Base-by-base conservation (phyloP, 2,113 vertebrate species). In the Psammodynastes pulverulentus region DNA sequence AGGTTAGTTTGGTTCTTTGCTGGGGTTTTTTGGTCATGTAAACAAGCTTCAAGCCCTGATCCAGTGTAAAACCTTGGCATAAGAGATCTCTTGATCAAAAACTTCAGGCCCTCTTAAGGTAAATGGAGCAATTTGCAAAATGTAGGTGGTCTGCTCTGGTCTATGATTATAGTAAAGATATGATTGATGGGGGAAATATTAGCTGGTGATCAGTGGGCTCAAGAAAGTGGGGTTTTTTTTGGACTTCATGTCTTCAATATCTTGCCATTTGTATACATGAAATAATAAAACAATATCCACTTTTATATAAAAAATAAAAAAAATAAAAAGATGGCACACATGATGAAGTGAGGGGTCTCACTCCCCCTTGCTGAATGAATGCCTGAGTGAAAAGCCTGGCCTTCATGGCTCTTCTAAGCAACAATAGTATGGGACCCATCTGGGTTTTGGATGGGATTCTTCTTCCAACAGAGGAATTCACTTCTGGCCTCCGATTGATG, bases 241-340 rank as follows among this genome's bases (percentile, higher is more conserved):
- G 54, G 34, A 43, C 67, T 79, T 39, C 67, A 15, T 49, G 48
- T 12, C 53, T 26, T 91, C 85, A 23, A 79, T 53, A 29, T 88
- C 89, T 89, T 94, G 56, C 92, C 85, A 21, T 95, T 93, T 72
- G 34, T 91, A 87, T 13, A 0, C 84, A 94, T 86, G 79, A 89
- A 86, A 43, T 53, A n/a, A n/a, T n/a, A 79, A 79, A 87, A 26
- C 87, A 48, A 48, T 90, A 53, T 12, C 72, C 29, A 58, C 79
- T 86, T 84, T 89, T 43, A 21, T 89, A 90, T 90, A 4, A n/a
- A n/a, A n/a, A n/a, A n/a, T n/a, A 12, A 58, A 58, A 58, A 58
- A 29, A 24, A 56, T 23, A 24, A 58, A 62, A 62, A 62, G 26
- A 67, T 67, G 29, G 29, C 29, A 67, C 2, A 5, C 12, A 15